These are phyloP conservation scores for Silurus lanzhouensis DNA, from an alignment of 2,797 vertebrate species.

Conservation along the genomic window DNA sequence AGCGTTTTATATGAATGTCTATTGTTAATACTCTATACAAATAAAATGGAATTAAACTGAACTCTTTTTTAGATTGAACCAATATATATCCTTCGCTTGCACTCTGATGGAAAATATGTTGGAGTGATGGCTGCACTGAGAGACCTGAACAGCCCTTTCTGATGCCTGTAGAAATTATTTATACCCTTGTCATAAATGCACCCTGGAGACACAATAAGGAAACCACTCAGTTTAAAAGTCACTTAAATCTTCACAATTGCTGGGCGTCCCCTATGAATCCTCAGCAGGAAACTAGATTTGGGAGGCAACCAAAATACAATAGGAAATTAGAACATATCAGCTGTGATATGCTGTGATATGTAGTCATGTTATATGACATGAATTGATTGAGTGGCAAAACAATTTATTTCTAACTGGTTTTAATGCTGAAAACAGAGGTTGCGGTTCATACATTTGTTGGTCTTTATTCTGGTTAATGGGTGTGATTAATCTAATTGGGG, in stretches of 20 bases:
- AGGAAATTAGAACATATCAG: conserved; percentile 16
- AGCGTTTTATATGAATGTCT: not conserved
- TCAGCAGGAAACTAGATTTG: conserved; percentile 15
- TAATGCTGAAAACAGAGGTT: not conserved
- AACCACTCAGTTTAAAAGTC: conserved; percentile 47
- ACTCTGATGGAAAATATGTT: conserved; percentile 28
- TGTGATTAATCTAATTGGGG: not conserved
- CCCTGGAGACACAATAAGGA: conserved; percentile 37
- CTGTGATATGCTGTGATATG: not conserved
- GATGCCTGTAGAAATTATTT: conserved; percentile 37
- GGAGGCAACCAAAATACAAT: not conserved
- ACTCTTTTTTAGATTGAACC: not conserved
- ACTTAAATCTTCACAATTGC: conserved; percentile 52
- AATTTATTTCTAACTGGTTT: conserved; percentile 8
- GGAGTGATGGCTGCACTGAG: not conserved
- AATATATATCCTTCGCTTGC: not conserved
- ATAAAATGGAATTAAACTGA: not conserved
- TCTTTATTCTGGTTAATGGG: not conserved
- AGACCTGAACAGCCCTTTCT: conserved; percentile 15
- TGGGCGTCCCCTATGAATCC: conserved; percentile 32
- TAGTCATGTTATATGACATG: conserved; percentile 28
- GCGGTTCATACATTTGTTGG: not conserved
- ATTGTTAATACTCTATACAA: not conserved
- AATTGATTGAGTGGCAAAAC: not conserved
- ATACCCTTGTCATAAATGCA: conserved; percentile 46